Percentiles rank a stretch among this genome's conserved stretches.
Conservation (phyloP, 2,797 vertebrate species). For the Oreochromis grahami region DNA sequence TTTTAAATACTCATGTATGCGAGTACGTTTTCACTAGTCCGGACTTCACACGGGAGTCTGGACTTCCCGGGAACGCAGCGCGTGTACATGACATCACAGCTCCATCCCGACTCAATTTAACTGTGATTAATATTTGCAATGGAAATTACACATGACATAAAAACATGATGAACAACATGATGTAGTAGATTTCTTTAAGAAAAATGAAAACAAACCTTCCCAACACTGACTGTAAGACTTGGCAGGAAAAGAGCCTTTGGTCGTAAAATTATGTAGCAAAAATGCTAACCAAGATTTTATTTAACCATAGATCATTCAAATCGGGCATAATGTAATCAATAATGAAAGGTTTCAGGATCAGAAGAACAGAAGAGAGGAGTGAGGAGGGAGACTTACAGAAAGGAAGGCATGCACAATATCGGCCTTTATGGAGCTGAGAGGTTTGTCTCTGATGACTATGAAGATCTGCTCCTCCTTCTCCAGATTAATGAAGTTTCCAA, state of each 20-base stretch:
- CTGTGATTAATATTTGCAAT: background rate
- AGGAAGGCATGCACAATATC: conserved; percentile 98
- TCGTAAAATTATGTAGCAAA: background rate
- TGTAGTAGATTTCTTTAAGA: background rate
- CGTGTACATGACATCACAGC: background rate
- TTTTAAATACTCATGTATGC: background rate
- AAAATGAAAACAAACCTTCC: background rate
- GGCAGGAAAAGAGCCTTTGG: background rate
- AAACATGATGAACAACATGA: background rate
- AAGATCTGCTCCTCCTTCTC: conserved; percentile 99
- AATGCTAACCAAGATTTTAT: background rate
- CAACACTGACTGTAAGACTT: background rate
- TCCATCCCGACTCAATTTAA: background rate
- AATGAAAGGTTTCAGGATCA: background rate
- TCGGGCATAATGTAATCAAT: background rate
- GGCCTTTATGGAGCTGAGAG: conserved; percentile 97
- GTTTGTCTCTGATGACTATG: conserved; percentile 96
- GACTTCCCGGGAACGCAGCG: background rate
- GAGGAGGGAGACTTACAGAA: conserved; percentile 76
- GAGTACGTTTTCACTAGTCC: background rate
- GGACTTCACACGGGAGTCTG: rapidly evolving
- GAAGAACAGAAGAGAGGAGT: background rate
- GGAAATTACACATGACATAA: background rate
- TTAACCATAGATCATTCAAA: background rate
- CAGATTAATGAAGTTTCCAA: conserved; percentile 96